Percentiles rank a stretch among this genome's conserved stretches.
Conservation (phyloP, 1,140 invertebrate species). For the Achroia grisella region DNA sequence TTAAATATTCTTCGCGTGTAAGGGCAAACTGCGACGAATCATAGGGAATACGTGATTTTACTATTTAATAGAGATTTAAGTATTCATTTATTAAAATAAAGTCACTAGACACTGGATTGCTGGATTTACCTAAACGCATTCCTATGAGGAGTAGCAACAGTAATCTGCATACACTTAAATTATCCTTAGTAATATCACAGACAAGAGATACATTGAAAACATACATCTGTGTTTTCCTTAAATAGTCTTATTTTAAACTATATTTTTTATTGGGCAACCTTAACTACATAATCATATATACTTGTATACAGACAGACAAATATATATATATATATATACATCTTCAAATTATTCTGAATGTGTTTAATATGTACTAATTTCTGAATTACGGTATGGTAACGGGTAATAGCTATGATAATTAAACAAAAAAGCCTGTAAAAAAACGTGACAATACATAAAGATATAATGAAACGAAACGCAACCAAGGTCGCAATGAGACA, state of each 20-base stretch:
- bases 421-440: not conserved
- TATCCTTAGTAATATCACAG: too few species aligned
- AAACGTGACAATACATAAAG: slow-evolving; percentile 13
- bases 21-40: slow-evolving; percentile 28
- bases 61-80: slow-evolving; percentile 18
- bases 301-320: not conserved
- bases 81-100: slow-evolving; percentile 30
- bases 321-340: not conserved
- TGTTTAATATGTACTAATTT: too few species aligned
- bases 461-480: slow-evolving; percentile 8
- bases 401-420: not conserved
- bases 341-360: not conserved
- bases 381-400: too few species aligned
- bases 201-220: too few species aligned
- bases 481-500: slow-evolving; percentile 27
- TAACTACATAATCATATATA: not conserved
- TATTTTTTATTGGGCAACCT: not conserved
- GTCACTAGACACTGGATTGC: slow-evolving; percentile 1
- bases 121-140: slow-evolving; percentile 4
- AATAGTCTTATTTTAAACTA: not conserved
- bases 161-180: not conserved
- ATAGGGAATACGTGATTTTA: slow-evolving; percentile 30
- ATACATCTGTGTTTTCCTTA: too few species aligned
- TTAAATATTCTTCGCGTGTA: slow-evolving; percentile 41
- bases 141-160: not conserved